Evolutionary conservation across 2,888 invertebrate genomes (phyloP).

Genomic region (Thera obeliscata): DNA sequence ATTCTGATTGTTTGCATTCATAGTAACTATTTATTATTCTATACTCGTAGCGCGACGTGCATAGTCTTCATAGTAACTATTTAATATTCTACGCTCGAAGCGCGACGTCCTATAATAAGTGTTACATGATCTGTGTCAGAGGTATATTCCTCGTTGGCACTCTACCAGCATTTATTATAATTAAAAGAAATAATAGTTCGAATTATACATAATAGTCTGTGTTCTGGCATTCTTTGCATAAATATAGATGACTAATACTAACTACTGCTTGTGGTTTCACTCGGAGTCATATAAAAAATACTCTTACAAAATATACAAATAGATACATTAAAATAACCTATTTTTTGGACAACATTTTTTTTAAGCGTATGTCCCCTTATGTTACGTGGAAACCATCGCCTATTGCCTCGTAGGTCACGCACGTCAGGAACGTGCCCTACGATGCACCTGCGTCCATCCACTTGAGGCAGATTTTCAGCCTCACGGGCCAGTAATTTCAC

Average conservation of each 20-base stretch:
- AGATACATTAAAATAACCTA: no score
- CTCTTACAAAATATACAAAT: no score
- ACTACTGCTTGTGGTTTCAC: no score
- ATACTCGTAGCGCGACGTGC: not conserved
- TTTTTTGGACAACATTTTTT: no score
- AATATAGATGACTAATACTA: not conserved
- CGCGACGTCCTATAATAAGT: constrained; percentile 2
- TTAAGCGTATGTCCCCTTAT: no score
- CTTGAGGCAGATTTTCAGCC: no score
- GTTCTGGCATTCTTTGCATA: constrained; percentile 18
- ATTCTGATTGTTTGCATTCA: not conserved
- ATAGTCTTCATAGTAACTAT: constrained; percentile 5
- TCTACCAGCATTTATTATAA: constrained; percentile 23
- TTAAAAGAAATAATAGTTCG: constrained; percentile 20
- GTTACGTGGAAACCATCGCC: no score
- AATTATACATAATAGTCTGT: constrained; percentile 18
- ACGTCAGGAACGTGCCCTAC: no score
- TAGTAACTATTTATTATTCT: constrained; percentile 13
- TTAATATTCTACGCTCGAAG: not conserved
- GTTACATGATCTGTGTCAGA: constrained; percentile 3
- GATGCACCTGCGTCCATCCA: no score
- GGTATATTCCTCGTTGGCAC: constrained; percentile 25
- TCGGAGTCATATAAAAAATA: no score
- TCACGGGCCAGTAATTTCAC: no score
- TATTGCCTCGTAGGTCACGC: no score